Conservation (phyloP, 92 coral and sea anemone genomes). For the Zoanthus sansibaricus region DNA sequence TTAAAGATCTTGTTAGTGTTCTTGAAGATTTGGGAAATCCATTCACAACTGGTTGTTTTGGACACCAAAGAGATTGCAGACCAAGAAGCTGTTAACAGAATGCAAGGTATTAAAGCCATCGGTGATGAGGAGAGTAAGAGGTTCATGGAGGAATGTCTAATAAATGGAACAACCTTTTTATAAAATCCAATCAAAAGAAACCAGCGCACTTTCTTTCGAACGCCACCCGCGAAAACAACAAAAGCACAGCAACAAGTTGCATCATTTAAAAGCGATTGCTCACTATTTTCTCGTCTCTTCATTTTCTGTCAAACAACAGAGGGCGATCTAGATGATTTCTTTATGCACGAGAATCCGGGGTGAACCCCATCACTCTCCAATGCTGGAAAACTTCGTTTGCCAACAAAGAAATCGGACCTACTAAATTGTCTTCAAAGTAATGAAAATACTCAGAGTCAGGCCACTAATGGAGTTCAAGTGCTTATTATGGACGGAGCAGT, state of each 20-base stretch:
- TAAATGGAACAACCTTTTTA: constrained; percentile 22
- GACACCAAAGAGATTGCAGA: constrained; percentile 35
- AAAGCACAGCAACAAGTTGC: constrained; percentile 55
- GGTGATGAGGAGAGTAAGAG: constrained; percentile 33
- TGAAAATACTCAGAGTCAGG: constrained; percentile 3
- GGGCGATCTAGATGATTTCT: no score
- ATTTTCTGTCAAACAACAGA: constrained; percentile 54
- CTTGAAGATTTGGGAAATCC: not conserved
- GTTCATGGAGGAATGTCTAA: constrained; percentile 31
- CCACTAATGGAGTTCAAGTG: constrained; percentile 48
- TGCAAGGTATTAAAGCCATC: constrained; percentile 30
- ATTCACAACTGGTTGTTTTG: constrained; percentile 29
- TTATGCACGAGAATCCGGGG: no score
- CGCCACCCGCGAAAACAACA: constrained; percentile 40
- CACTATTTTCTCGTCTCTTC: constrained; percentile 44
- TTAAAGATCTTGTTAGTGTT: constrained; percentile 7
- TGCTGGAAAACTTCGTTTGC: constrained; percentile 19
- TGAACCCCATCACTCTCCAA: constrained; percentile 50
- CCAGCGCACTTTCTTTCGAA: constrained; percentile 44
- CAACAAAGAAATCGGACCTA: constrained; percentile 34
- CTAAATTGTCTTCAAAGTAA: constrained; percentile 35
- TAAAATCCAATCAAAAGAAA: constrained; percentile 32
- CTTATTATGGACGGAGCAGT: constrained; percentile 35
- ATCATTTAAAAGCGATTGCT: constrained; percentile 52
- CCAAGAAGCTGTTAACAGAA: constrained; percentile 12